Evolutionary conservation across 2,888 invertebrate genomes (phyloP).

Genomic region (Drosophila fulvimacula): DNA sequence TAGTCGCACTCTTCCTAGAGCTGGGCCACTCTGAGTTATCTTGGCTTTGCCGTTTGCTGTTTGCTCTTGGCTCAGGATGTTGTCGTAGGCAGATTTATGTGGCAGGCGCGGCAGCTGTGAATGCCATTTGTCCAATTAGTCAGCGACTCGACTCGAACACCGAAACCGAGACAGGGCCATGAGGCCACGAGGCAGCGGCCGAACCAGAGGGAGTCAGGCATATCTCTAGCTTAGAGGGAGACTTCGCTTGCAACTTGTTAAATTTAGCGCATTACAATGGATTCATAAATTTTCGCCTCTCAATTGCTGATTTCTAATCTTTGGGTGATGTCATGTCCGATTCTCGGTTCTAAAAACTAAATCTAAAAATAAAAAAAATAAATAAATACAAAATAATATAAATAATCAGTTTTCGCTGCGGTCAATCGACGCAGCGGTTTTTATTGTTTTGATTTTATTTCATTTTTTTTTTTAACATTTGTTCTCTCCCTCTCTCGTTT

Average conservation of each 20-base stretch:
- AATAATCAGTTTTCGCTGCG: conserved; percentile 56
- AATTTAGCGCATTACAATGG: conserved; percentile 77
- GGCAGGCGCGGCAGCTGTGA: conserved; percentile 73
- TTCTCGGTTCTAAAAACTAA: conserved; percentile 21
- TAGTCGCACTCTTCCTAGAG: background rate
- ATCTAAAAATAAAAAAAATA: conserved; percentile 11
- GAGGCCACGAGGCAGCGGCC: background rate
- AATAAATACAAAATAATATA: conserved; percentile 15
- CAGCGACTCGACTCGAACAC: conserved; percentile 35
- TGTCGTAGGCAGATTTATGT: conserved; percentile 66
- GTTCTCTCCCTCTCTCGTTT: conserved; percentile 20
- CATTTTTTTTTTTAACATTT: background rate
- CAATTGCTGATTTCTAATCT: conserved; percentile 56
- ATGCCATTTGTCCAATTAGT: conserved; percentile 78
- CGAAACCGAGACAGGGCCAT: conserved; percentile 7
- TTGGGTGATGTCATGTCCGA: conserved; percentile 66
- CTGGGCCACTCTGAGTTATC: background rate
- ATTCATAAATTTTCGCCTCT: conserved; percentile 64
- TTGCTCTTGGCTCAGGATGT: conserved; percentile 61
- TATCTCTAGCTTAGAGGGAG: background rate
- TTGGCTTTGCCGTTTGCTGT: background rate
- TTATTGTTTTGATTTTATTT: conserved; percentile 35
- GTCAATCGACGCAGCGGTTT: conserved; percentile 39
- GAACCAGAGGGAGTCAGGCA: background rate
- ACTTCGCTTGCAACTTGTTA: conserved; percentile 66